A percentile compares a stretch with the other conserved stretches of the same genome.
Conservation (phyloP, 1,140 invertebrate genomes). For the Drosophila parvula region DNA sequence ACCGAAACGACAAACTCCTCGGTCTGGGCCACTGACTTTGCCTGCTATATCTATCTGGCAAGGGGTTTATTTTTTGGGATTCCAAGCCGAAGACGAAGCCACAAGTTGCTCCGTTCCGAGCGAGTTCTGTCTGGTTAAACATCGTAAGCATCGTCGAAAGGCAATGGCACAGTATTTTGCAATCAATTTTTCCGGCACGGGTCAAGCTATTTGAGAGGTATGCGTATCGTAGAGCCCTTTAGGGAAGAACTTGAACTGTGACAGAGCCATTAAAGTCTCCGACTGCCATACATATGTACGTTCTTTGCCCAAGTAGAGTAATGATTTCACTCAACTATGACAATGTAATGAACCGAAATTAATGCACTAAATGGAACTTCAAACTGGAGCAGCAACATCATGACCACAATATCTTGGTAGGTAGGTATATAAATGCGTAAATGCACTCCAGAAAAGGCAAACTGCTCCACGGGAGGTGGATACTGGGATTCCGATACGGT, state of each 20-base stretch:
- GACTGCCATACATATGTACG: conserved; percentile 27
- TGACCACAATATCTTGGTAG: conserved; percentile 17
- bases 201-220: conserved; percentile 50
- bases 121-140: conserved; percentile 71
- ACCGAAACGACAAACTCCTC: conserved; percentile 69
- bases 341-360: conserved; percentile 79
- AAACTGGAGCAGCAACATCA: conserved; percentile 65
- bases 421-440: conserved; percentile 16
- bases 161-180: conserved; percentile 47
- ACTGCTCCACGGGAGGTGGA: conserved; percentile 28
- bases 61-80: conserved; percentile 32
- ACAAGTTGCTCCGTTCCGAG: conserved; percentile 34
- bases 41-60: conserved; percentile 18
- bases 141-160: conserved; percentile 51
- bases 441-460: conserved; percentile 34
- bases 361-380: conserved; percentile 68
- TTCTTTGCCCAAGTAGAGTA: conserved; percentile 33
- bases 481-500: conserved; percentile 2
- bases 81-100: conserved; percentile 19
- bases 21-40: conserved; percentile 67
- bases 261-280: conserved; percentile 60
- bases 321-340: conserved; percentile 62
- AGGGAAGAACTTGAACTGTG: conserved; percentile 60
- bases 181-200: conserved; percentile 73
- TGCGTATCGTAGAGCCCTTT: conserved; percentile 29